Base-by-base conservation (phyloP, 2,888 invertebrate species). In the Neoscelio sp. region DNA sequence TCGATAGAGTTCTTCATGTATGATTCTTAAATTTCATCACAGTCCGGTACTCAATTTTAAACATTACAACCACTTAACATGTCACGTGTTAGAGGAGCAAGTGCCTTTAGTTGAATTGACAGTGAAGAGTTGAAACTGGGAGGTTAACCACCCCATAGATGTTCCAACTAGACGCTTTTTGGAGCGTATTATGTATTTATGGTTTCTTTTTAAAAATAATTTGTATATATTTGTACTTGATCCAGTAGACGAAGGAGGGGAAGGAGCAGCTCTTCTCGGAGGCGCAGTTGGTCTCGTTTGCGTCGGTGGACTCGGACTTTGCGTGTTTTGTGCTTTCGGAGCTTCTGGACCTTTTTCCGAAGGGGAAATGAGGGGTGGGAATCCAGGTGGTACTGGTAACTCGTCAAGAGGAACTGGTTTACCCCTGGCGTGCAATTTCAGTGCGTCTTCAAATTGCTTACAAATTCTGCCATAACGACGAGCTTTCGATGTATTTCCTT, bases 381-480 rank as follows among this genome's bases (percentile, higher is more conserved):
- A 94, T 23, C 97, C 97, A 1, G 97, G 97, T 1, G 98, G 98
- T 0, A 94, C 93, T 0, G 98, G 98, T 52, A 99, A 90, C 70
- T 98, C 98, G 64, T 96, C 97, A 26, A 93, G 92, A 1, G 94
- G 92, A 12, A 98, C 91, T 0, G 95, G 91, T 86, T 94, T 94
- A 0, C 98, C 98, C 2, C 94, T 94, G 80, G 95, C 94, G 85
- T 96, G 92, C n/a, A 92, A 87, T 87, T 94, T 95, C 20, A 98
- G 94, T 0, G 98, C 98, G 82, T 96, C 96, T 86, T 96, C 94
- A 87, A 96, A 99, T 90, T 98, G 98, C 91, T 98, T 98, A 28
- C 97, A 95, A 83, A 99, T 97, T 50, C 99, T 93, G 0, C 96
- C 96, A 92, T 97, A 95, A 58, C 98, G 93, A 64, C 98, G 93